Percentiles rank a stretch among this genome's conserved stretches.
These are phyloP conservation scores for Cephalopterus ornatus DNA, from an alignment of 2,113 vertebrate genomes.

Conservation along the genomic window DNA sequence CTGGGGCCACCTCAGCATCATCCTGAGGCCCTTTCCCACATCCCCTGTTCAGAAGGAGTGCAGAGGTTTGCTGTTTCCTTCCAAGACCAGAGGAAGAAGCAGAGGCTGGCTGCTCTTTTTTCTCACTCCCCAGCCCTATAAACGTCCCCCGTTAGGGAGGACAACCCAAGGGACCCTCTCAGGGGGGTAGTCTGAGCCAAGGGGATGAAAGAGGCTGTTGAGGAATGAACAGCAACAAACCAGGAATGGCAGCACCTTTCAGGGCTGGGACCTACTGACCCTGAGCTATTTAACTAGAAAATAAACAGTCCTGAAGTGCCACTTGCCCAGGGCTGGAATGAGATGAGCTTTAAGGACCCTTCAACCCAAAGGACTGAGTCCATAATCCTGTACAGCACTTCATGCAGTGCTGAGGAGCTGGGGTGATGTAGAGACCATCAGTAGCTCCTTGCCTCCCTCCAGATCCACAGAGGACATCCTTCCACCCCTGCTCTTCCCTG, in stretches of 20 bases:
- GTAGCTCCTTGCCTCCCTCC: neutral
- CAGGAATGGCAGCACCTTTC: neutral
- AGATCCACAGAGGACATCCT: neutral
- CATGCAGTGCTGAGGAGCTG: accelerated
- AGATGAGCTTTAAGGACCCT: neutral
- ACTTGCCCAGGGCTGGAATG: neutral
- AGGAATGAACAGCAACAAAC: neutral
- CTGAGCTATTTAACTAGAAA: neutral
- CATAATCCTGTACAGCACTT: neutral
- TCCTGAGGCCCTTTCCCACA: neutral
- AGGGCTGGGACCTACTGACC: neutral
- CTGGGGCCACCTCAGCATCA: neutral
- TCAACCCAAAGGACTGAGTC: neutral
- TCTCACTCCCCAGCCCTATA: neutral
- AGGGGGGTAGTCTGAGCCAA: accelerated
- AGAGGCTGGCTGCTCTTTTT: neutral
- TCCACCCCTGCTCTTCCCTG: neutral
- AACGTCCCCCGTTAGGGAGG: neutral
- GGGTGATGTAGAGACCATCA: too few relatives aligned
- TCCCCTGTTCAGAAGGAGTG: accelerated
- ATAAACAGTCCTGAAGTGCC: neutral
- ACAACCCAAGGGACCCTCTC: neutral
- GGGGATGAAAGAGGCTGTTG: neutral
- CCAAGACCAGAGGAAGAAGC: neutral
- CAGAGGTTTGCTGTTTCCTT: neutral